A percentile compares a stretch with the other conserved stretches of the same genome.
phyloP scores from a whole-genome alignment of 2,113 vertebrate genomes.

The Forbesichthys agassizii region DNA sequence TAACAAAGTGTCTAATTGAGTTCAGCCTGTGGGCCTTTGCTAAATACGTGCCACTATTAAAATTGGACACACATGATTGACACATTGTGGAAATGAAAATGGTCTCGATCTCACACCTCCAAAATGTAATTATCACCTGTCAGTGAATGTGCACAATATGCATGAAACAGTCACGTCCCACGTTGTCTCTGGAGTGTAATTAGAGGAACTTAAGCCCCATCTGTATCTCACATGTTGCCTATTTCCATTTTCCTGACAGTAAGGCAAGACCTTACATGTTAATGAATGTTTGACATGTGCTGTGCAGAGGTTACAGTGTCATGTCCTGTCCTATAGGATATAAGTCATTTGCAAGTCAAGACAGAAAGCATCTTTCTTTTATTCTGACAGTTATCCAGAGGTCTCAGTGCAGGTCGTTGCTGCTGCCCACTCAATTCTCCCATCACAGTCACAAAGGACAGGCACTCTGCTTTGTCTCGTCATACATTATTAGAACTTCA shows the following conservation, averaged over 20 bases:
- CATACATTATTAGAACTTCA: slow-evolving; percentile 31
- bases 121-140: slow-evolving; percentile 46
- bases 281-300: slow-evolving; percentile 28
- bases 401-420: slow-evolving; percentile 29
- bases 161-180: slow-evolving; percentile 40
- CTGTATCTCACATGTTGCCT: slow-evolving; percentile 10
- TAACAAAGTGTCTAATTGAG: background rate
- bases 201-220: slow-evolving; percentile 16
- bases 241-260: slow-evolving; percentile 52
- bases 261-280: slow-evolving; percentile 33
- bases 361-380: slow-evolving; percentile 35
- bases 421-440: slow-evolving; percentile 25
- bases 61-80: background rate
- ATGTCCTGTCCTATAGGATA: slow-evolving; percentile 3
- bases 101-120: slow-evolving; percentile 19
- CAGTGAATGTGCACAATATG: slow-evolving; percentile 39
- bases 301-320: slow-evolving; percentile 13
- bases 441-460: background rate
- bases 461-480: slow-evolving; percentile 3
- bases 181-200: slow-evolving; percentile 35
- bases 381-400: slow-evolving; percentile 4
- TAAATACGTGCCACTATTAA: slow-evolving; percentile 15
- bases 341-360: slow-evolving; percentile 60
- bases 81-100: background rate
- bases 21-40: slow-evolving; percentile 3